Percentiles rank a stretch among this genome's conserved stretches.
Conservation (phyloP, 2,113 vertebrate genomes). For the Cardinalis cardinalis region DNA sequence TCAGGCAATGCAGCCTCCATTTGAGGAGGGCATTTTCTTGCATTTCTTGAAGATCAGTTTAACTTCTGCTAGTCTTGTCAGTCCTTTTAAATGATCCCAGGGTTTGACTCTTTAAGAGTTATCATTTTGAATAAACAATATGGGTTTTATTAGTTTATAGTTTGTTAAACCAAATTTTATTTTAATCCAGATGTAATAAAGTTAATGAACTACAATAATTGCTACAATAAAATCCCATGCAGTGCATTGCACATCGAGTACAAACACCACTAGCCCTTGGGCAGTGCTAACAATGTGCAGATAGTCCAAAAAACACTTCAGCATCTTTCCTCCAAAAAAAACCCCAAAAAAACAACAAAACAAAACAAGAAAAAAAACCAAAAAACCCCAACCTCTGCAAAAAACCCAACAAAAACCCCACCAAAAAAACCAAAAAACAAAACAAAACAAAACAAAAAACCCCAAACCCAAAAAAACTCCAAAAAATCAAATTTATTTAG, state of each 20-base stretch:
- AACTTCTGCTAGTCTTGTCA: background rate
- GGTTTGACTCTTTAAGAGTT: background rate
- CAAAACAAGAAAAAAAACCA: background rate
- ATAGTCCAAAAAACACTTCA: background rate
- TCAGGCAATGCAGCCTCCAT: background rate
- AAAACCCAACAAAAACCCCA: no score
- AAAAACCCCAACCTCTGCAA: background rate
- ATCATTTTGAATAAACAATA: slow-evolving; percentile 32
- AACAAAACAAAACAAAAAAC: background rate
- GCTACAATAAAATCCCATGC: slow-evolving; percentile 36
- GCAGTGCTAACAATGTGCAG: background rate
- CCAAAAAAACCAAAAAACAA: no score
- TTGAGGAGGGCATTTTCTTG: background rate
- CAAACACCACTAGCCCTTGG: background rate
- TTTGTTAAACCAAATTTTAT: slow-evolving; percentile 60
- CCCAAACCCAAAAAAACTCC: background rate
- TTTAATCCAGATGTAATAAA: slow-evolving; percentile 55
- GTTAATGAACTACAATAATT: slow-evolving; percentile 63
- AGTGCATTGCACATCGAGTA: background rate
- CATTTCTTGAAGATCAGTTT: background rate
- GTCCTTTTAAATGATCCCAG: background rate
- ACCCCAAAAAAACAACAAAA: background rate
- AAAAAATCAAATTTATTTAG: background rate
- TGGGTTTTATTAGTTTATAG: slow-evolving; percentile 43
- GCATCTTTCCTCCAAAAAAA: background rate